Conservation (phyloP, 2,888 invertebrate species). For the Eilema depressum region DNA sequence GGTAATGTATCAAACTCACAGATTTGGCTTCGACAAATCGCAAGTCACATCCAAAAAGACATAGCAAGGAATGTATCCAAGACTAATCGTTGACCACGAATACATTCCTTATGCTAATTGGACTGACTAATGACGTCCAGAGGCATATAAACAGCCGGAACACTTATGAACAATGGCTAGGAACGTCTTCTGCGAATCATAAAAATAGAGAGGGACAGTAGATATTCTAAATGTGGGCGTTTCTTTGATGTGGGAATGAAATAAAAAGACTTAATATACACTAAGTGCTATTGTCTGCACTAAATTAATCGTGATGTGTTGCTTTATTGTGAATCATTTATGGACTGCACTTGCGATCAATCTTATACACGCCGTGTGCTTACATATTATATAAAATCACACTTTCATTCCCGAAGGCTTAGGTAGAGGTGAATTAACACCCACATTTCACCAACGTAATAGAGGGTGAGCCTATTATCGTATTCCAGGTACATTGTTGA, state of each 20-base stretch:
- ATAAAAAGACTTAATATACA: slow-evolving; percentile 17
- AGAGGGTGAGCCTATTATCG: too few relatives aligned
- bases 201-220: slow-evolving; percentile 17
- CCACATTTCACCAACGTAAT: too few relatives aligned
- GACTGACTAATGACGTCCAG: slow-evolving; percentile 57
- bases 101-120: slow-evolving; percentile 67
- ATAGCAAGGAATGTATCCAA: slow-evolving; percentile 38
- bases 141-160: slow-evolving; percentile 58
- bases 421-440: too few relatives aligned
- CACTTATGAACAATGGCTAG: slow-evolving; percentile 57
- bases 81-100: slow-evolving; percentile 59
- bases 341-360: slow-evolving; percentile 3
- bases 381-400: too few relatives aligned
- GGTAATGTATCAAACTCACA: slow-evolving; percentile 44
- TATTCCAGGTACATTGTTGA: too few relatives aligned
- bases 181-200: slow-evolving; percentile 44
- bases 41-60: slow-evolving; percentile 46
- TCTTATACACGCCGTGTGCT: not conserved
- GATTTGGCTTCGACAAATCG: slow-evolving; percentile 50
- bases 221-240: slow-evolving; percentile 19
- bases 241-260: slow-evolving; percentile 26
- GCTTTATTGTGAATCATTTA: not conserved
- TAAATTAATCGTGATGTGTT: slow-evolving; percentile 8
- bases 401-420: too few relatives aligned
- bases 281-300: slow-evolving; percentile 11